phyloP scores from a whole-genome alignment of 2,888 invertebrate genomes.

The Drosophila mulleri region DNA sequence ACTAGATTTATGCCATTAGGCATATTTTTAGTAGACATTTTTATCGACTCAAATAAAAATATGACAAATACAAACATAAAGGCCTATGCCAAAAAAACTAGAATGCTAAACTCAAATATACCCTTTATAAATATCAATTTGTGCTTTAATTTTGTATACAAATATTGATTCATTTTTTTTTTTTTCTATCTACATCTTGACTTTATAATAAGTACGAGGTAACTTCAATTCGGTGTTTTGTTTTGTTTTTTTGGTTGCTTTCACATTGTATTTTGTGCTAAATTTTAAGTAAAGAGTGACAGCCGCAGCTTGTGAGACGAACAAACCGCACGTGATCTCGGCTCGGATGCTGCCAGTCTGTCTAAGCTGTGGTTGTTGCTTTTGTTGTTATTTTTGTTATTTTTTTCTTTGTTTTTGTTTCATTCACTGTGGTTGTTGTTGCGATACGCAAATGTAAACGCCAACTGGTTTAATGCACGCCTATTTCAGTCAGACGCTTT shows the following conservation, averaged over 20 bases:
- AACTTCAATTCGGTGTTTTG: conserved; percentile 2
- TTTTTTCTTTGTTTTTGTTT: background rate
- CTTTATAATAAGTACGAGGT: background rate
- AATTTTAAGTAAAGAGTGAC: conserved; percentile 13
- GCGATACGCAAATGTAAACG: conserved; percentile 39
- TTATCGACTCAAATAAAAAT: no score
- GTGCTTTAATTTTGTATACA: no score
- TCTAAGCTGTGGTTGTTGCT: conserved; percentile 14
- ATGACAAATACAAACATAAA: no score
- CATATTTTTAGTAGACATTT: background rate
- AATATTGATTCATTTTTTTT: background rate
- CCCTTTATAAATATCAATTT: no score
- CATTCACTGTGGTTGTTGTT: conserved; percentile 9
- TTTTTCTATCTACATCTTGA: background rate
- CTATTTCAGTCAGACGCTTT: conserved; percentile 12
- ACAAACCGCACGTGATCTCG: conserved; percentile 68
- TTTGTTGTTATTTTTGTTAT: conserved; percentile 6
- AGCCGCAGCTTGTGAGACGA: conserved; percentile 23
- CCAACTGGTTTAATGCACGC: conserved; percentile 64
- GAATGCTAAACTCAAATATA: no score
- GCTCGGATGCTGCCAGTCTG: conserved; percentile 30
- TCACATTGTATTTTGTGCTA: background rate
- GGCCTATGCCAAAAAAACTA: no score
- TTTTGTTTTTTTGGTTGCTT: background rate
- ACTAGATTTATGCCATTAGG: background rate